Evolutionary conservation across 2,113 vertebrate species (phyloP), one percentile per base, ranked within the genome.

Genomic region (Pseudonaja textilis): DNA sequence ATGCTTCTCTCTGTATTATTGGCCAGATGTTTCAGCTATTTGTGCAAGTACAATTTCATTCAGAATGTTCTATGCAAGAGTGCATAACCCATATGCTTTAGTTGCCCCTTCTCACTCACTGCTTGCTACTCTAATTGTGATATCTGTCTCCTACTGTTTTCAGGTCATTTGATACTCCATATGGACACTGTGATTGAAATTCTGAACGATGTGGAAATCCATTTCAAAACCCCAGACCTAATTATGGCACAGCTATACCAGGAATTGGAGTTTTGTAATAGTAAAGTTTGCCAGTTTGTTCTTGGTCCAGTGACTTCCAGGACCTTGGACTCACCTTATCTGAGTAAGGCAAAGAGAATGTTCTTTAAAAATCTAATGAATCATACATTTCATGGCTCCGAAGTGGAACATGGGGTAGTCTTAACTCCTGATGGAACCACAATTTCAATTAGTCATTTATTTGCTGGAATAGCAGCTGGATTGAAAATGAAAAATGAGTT

Each of bases 351-450:
- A 16, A 96, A 98, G 2, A 93, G 92, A 20, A 20, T 29, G 91
- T 97, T 96, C 90, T 10, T 98, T 14, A 85, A 2, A 4, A 85
- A 61, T 3, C 94, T 96, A 0, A 54, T 98, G 59, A 89, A 12
- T 39, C 96, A 96, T 20, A 5, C 89, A 0, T 9, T 4, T 0
- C 16, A 90, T 0, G 88, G 6, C 0, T 92, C 69, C 0, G 59
- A 88, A 25, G 94, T 55, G 74, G 98, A 98, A 89, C 92, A 93
- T 0, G 98, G 99, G 0, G 98, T 97, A 1, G 97, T 99, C 26
- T 93, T 99, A 92, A 98, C 97, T 0, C 95, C 97, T 0, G 98
- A 99, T 1, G 99, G 99, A 57, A 98, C 98, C 18, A 98, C 98
- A 0, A 97, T 99, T 3, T 97, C 98, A 0, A 95, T 99, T 0